Percentiles rank a stretch among this genome's conserved stretches.
These are phyloP conservation scores for Leptodactylus fallax DNA, from an alignment of 2,797 vertebrate genomes.

Conservation along the genomic window DNA sequence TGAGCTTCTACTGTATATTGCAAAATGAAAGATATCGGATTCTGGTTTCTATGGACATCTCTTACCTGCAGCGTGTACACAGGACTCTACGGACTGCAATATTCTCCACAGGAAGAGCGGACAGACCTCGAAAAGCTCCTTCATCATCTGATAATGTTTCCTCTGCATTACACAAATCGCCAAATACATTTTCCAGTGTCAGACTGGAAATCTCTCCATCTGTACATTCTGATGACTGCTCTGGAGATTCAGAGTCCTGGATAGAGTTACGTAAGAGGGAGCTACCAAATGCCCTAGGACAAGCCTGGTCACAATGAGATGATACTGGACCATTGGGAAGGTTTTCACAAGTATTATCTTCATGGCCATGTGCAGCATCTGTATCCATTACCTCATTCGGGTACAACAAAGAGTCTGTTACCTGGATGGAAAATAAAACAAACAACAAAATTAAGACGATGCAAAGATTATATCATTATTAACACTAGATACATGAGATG, in stretches of 20 bases:
- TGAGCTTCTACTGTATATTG: too few relatives aligned
- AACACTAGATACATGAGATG: too few relatives aligned
- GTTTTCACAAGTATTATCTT: background rate
- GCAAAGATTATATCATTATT: too few relatives aligned
- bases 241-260: background rate
- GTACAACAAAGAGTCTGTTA: background rate
- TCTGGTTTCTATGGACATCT: too few relatives aligned
- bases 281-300: background rate
- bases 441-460: background rate
- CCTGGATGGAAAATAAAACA: background rate
- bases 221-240: constrained; percentile 23
- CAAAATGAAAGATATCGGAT: background rate
- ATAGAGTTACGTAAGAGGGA: background rate
- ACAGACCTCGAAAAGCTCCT: constrained; percentile 79
- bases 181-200: background rate
- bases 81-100: constrained; percentile 82
- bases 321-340: background rate
- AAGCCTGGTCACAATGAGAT: background rate
- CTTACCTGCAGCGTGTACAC: constrained; percentile 90
- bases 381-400: background rate
- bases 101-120: constrained; percentile 85
- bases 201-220: background rate
- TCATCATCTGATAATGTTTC: constrained; percentile 60
- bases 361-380: background rate
- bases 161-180: background rate